Evolutionary conservation across 2,888 invertebrate species (phyloP).

Genomic region (Latheticus oryzae): DNA sequence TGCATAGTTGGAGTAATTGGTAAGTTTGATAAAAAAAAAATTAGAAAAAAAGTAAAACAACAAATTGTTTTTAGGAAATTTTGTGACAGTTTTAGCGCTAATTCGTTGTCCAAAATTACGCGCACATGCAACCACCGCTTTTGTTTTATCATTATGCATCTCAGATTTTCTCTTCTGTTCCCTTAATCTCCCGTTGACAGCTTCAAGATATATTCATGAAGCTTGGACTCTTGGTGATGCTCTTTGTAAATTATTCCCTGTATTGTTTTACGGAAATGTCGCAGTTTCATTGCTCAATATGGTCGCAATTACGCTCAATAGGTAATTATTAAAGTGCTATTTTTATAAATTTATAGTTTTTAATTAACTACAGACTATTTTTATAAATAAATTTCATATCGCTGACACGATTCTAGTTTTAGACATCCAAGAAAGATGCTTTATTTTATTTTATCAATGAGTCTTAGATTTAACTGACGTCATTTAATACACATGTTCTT

Average conservation of each 20-base stretch:
- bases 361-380: slow-evolving; percentile 23
- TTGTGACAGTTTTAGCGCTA: slow-evolving; percentile 83
- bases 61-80: slow-evolving; percentile 83
- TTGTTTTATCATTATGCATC: slow-evolving; percentile 86
- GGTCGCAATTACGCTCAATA: slow-evolving; percentile 90
- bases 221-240: slow-evolving; percentile 83
- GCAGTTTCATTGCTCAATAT: slow-evolving; percentile 88
- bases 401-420: slow-evolving; percentile 12
- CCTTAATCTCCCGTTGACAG: slow-evolving; percentile 86
- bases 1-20: slow-evolving; percentile 83
- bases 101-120: slow-evolving; percentile 82
- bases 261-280: slow-evolving; percentile 91
- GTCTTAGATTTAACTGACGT: slow-evolving; percentile 1
- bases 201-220: slow-evolving; percentile 83
- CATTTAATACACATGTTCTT: slow-evolving; percentile 24
- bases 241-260: slow-evolving; percentile 86
- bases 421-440: slow-evolving; percentile 17
- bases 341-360: slow-evolving; percentile 23
- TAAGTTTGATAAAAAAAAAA: slow-evolving; percentile 64
- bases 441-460: background rate
- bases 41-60: slow-evolving; percentile 13
- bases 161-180: slow-evolving; percentile 88
- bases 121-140: slow-evolving; percentile 87
- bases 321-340: slow-evolving; percentile 67
- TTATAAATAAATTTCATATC: slow-evolving; percentile 21